phyloP scores from a whole-genome alignment of 2,113 vertebrate species.

The Pelusios castaneus region DNA sequence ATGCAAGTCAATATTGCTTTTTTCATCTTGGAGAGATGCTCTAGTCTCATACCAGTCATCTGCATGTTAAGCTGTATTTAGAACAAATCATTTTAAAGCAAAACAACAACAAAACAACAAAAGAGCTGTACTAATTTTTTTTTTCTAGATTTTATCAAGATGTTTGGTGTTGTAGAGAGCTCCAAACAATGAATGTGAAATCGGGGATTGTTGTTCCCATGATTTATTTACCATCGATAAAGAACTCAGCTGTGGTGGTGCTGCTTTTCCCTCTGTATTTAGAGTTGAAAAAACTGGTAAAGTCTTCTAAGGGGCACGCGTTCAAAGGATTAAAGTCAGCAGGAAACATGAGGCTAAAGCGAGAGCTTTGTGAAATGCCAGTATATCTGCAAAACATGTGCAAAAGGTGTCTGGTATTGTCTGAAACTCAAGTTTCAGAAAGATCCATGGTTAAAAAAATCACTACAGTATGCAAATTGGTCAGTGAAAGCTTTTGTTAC shows the following conservation, averaged over 20 bases:
- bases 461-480: background rate
- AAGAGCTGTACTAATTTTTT: conserved; percentile 74
- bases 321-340: conserved; percentile 16
- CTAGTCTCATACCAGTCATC: conserved; percentile 80
- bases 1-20: conserved; percentile 43
- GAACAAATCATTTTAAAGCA: conserved; percentile 80
- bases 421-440: background rate
- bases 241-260: conserved; percentile 78
- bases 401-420: background rate
- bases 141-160: conserved; percentile 78
- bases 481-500: background rate
- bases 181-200: conserved; percentile 81
- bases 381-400: background rate
- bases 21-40: conserved; percentile 65
- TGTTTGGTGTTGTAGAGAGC: conserved; percentile 81
- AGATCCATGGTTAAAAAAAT: background rate
- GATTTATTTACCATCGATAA: conserved; percentile 77
- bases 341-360: conserved; percentile 10
- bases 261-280: conserved; percentile 17
- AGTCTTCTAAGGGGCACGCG: conserved; percentile 15
- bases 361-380: background rate
- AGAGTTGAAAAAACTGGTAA: conserved; percentile 49
- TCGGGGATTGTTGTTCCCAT: conserved; percentile 77
- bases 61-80: conserved; percentile 83
- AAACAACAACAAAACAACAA: conserved; percentile 79